A percentile compares a stretch with the other conserved stretches of the same genome.
phyloP scores from a whole-genome alignment of 2,113 vertebrate genomes.

The Stigmatopora nigra region DNA sequence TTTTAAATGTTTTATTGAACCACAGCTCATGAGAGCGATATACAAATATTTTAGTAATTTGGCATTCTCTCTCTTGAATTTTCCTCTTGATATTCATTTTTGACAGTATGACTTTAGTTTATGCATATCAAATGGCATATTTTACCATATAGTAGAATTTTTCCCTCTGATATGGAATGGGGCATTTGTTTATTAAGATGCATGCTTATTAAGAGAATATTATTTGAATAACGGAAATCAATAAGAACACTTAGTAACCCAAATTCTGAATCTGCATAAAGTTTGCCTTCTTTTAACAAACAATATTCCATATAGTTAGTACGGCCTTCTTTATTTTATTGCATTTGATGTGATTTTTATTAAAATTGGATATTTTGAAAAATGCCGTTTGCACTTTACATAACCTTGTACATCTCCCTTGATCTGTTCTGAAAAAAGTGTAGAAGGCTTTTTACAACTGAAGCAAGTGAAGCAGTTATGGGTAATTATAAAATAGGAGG shows the following conservation, averaged over 20 bases:
- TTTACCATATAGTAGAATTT: neutral
- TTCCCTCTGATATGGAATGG: neutral
- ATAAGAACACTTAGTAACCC: no score
- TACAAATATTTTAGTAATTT: no score
- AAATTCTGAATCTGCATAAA: no score
- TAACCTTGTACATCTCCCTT: slow-evolving; percentile 47
- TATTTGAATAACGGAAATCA: neutral
- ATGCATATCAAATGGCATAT: neutral
- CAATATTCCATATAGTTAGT: neutral
- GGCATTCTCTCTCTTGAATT: neutral
- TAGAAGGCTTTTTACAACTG: slow-evolving; percentile 7
- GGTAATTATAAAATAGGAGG: neutral
- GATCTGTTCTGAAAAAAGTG: slow-evolving; percentile 9
- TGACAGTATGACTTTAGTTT: neutral
- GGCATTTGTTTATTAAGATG: neutral
- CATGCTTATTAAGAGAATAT: neutral
- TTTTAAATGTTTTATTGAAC: neutral
- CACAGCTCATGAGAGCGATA: no score
- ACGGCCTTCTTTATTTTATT: neutral
- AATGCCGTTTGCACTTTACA: slow-evolving; percentile 5
- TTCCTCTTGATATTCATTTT: neutral
- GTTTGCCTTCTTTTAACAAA: neutral
- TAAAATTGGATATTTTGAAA: neutral
- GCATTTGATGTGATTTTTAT: neutral
- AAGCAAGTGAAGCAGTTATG: slow-evolving; percentile 44